Evolutionary conservation across 2,888 invertebrate genomes (phyloP), one percentile per base, ranked within the genome.

Genomic region (Platycheirus rosarum): DNA sequence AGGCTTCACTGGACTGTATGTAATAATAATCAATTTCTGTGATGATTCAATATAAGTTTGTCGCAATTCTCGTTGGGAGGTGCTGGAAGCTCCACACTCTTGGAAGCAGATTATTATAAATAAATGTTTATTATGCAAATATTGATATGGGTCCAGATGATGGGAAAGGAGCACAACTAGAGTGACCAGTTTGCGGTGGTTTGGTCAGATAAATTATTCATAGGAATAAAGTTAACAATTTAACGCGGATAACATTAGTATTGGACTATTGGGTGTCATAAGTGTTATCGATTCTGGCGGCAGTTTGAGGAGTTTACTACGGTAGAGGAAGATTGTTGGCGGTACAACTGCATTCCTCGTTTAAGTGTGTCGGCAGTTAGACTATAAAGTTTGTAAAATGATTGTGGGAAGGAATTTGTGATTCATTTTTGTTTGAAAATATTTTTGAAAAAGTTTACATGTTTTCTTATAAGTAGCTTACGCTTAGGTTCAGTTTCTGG

Each of bases 21-120:
- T 53, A 71, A 71, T 60, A 78, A 71, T 71, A 78, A 78, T 78
- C 77, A 71, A 78, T 71, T 78, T 51, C 44, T 78, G 66, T 78
- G 71, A 78, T 78, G 77, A 78, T 71, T 78, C 77, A 78, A 78
- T 78, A 71, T 78, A 78, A 78, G 35, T 62, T 69, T 68, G 71
- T 49, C 71, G 49, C 26, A 44, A 29, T 18, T 57, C 32, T 70
- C 57, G 65, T 48, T 55, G 62, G 55, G 37, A 63, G 53, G 62
- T 76, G 48, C 55, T 69, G 40, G 35, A 18, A 66, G 37, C 40
- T 35, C 23, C 14, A 35, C 13, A 29, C 23, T 26, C 42, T 48
- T 70, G 32, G 48, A 37, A 32, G 53, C 55, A 32, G 62, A 68
- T 68, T 68, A 62, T 40, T 57, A 75, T 69, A 76, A 60, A 63